These are phyloP conservation scores for Rhabdomys dilectus DNA, from an alignment of 2,113 vertebrate genomes.

Conservation along the genomic window DNA sequence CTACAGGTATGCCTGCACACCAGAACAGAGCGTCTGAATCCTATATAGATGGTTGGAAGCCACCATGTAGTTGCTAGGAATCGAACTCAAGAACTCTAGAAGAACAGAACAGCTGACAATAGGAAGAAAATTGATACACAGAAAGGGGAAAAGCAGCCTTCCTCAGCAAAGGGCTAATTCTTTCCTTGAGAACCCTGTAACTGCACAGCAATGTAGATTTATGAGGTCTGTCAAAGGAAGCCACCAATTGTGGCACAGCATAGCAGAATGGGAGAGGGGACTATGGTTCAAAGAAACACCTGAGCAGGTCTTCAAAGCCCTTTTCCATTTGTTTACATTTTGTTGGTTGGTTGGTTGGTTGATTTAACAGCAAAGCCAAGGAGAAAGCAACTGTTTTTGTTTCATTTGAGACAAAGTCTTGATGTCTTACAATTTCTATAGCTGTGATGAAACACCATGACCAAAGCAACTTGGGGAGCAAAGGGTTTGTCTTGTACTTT, in stretches of 20 bases:
- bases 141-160: neutral
- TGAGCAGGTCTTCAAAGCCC: neutral
- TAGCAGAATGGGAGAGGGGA: neutral
- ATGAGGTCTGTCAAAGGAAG: neutral
- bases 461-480: neutral
- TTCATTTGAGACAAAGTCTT: neutral
- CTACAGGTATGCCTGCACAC: neutral
- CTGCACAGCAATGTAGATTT: neutral
- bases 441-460: neutral
- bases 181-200: neutral
- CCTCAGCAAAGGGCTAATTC: neutral
- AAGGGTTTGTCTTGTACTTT: neutral
- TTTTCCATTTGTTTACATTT: neutral
- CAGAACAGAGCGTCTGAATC: neutral
- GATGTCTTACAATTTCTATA: neutral
- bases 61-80: neutral
- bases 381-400: neutral
- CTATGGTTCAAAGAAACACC: neutral
- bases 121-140: neutral
- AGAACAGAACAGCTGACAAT: neutral
- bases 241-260: neutral
- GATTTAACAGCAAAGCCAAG: neutral
- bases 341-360: neutral
- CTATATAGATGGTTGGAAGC: neutral
- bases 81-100: neutral